Percentiles rank a stretch among this genome's conserved stretches.
Evolutionary conservation across 2,888 invertebrate species (phyloP).

Genomic region (Stenichneumon culpator): DNA sequence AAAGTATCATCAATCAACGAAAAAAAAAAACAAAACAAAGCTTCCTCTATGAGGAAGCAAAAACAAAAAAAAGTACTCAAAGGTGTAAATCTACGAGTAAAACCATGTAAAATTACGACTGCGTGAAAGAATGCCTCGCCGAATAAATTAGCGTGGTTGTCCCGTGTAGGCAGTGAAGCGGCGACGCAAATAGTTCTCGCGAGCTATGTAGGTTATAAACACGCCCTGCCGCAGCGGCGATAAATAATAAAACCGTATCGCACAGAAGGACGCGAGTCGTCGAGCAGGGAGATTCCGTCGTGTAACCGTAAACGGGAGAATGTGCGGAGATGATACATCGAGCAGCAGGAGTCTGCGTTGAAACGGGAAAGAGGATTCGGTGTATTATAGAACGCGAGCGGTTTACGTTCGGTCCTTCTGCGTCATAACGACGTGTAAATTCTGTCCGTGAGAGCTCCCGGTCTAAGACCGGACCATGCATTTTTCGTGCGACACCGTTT

Average conservation of each 20-base stretch:
- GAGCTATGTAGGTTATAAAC: background rate
- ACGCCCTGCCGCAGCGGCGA: background rate
- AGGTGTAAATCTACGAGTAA: constrained; percentile 13
- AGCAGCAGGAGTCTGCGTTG: background rate
- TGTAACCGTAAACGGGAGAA: constrained; percentile 7
- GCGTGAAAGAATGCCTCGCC: constrained; percentile 50
- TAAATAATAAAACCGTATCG: constrained; percentile 8
- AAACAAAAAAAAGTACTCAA: background rate
- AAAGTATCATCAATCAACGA: background rate
- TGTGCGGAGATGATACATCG: constrained; percentile 7
- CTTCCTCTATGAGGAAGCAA: no score
- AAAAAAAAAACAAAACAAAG: background rate
- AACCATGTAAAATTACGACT: constrained; percentile 54
- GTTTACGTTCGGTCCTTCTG: constrained; percentile 30
- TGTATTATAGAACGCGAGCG: constrained; percentile 42
- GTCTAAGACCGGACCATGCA: background rate
- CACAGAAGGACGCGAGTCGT: constrained; percentile 7
- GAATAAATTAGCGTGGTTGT: constrained; percentile 59
- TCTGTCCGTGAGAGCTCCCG: constrained; percentile 5
- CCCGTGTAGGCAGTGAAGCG: constrained; percentile 40
- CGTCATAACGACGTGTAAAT: constrained; percentile 47
- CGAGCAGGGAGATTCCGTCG: background rate
- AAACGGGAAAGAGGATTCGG: constrained; percentile 50
- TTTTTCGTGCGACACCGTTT: constrained; percentile 1
- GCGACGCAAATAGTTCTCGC: no score